Evolutionary conservation across 2,888 invertebrate genomes (phyloP).

Genomic region (Leptopilina myrica): DNA sequence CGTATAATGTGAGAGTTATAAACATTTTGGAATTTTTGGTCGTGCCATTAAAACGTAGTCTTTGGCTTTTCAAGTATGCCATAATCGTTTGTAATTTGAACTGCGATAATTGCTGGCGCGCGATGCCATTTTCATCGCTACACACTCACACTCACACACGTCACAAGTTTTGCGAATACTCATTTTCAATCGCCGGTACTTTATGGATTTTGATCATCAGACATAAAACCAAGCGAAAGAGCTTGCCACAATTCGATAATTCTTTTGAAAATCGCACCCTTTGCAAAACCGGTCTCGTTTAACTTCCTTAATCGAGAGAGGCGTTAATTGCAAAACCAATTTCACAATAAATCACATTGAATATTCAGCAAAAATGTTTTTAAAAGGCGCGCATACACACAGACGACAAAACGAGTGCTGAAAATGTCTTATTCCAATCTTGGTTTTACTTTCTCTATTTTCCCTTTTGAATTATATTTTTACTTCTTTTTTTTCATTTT

Average conservation of each 20-base stretch:
- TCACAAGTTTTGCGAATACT: conserved; percentile 6
- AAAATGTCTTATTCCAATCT: conserved; percentile 26
- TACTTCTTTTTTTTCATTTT: not conserved
- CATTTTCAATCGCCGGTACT: not conserved
- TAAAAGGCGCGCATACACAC: not conserved
- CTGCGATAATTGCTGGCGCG: conserved; percentile 35
- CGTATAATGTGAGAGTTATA: conserved; percentile 28
- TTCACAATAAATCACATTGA: conserved; percentile 38
- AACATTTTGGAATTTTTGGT: conserved; percentile 16
- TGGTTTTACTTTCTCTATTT: conserved; percentile 31
- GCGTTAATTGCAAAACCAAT: conserved; percentile 41
- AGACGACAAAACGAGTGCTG: conserved; percentile 29
- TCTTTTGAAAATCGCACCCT: no score
- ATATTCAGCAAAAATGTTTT: conserved; percentile 12
- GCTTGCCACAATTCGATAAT: not conserved
- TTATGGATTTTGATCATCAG: not conserved
- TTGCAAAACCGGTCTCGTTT: conserved; percentile 19
- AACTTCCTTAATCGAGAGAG: conserved; percentile 31
- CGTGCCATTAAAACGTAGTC: conserved; percentile 18
- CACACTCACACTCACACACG: no score
- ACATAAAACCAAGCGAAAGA: not conserved
- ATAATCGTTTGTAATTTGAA: conserved; percentile 33
- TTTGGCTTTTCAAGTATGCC: conserved; percentile 4
- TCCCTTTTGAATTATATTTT: not conserved
- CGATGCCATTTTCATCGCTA: conserved; percentile 14